phyloP scores from a whole-genome alignment of 92 coral and sea anemone genomes.

The Pocillopora meandrina region DNA sequence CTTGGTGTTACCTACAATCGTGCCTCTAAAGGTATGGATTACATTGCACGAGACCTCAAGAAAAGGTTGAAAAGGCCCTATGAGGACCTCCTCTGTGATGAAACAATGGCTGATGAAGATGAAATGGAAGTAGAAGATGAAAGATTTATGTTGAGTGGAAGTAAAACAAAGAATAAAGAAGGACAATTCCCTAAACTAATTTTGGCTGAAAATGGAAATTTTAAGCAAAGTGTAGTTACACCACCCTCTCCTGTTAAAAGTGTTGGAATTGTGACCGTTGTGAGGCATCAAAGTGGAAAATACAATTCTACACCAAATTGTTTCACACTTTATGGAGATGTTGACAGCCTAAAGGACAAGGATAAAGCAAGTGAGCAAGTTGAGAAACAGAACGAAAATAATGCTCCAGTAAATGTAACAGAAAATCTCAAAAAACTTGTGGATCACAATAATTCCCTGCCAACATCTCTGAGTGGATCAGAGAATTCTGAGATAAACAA shows the following conservation, averaged over 20 bases:
- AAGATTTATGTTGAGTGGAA: constrained; percentile 36
- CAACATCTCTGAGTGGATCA: constrained; percentile 38
- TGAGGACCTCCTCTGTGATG: constrained; percentile 85
- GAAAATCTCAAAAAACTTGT: constrained; percentile 34
- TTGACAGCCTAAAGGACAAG: constrained; percentile 24
- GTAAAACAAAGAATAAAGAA: constrained; percentile 11
- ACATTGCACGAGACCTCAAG: constrained; percentile 76
- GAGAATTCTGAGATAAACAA: constrained; percentile 60
- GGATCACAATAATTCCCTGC: constrained; percentile 2
- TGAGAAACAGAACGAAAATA: constrained; percentile 26
- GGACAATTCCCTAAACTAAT: constrained; percentile 8
- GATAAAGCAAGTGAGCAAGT: constrained; percentile 36
- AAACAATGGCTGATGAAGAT: constrained; percentile 84
- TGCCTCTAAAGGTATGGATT: constrained; percentile 79
- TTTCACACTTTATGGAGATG: constrained; percentile 77
- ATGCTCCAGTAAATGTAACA: constrained; percentile 24
- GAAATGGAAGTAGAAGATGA: constrained; percentile 75
- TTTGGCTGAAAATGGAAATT: constrained; percentile 8
- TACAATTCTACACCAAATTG: constrained; percentile 67
- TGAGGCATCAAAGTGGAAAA: constrained; percentile 60
- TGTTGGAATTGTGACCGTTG: constrained; percentile 78
- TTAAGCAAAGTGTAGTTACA: not conserved
- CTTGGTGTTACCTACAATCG: constrained; percentile 89
- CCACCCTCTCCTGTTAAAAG: constrained; percentile 38
- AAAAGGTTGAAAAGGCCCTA: constrained; percentile 67